Percentiles rank a stretch among this genome's conserved stretches.
phyloP scores from a whole-genome alignment of 2,113 vertebrate species.

The Mastomys natalensis region DNA sequence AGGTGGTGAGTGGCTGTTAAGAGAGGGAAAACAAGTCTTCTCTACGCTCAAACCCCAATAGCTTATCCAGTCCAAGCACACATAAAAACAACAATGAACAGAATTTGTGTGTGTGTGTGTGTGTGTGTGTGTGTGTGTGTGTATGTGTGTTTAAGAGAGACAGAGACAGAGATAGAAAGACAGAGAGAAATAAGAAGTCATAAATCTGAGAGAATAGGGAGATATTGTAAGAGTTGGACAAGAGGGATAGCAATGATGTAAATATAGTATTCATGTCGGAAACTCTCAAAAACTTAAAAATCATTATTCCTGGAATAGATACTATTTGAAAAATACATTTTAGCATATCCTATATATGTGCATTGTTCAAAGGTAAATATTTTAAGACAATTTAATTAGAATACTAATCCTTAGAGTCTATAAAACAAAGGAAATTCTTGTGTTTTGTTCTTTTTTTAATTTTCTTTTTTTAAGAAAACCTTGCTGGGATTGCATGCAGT shows the following conservation, averaged over 20 bases:
- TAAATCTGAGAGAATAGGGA: not conserved
- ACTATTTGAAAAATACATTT: constrained; percentile 54
- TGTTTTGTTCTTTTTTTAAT: not conserved
- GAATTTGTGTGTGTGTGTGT: not conserved
- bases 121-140: not conserved
- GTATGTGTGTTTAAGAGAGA: not conserved
- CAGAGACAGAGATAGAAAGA: not conserved
- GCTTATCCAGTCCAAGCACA: not conserved
- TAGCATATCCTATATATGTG: not conserved
- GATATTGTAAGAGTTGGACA: not conserved
- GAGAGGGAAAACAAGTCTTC: not conserved
- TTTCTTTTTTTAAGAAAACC: not conserved
- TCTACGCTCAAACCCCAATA: not conserved
- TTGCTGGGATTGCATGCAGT: constrained; percentile 73
- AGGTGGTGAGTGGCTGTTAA: not conserved
- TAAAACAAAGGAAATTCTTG: constrained; percentile 25
- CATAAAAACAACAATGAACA: not conserved
- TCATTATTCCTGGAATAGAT: not conserved
- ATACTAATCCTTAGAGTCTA: constrained; percentile 42
- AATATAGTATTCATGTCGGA: not conserved
- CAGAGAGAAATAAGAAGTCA: not conserved
- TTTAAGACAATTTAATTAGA: constrained; percentile 33
- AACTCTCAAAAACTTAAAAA: not conserved
- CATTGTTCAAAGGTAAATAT: not conserved
- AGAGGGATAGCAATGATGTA: not conserved